These are phyloP conservation scores for Pitta sordida DNA, from an alignment of 2,113 vertebrate genomes.

Conservation along the genomic window DNA sequence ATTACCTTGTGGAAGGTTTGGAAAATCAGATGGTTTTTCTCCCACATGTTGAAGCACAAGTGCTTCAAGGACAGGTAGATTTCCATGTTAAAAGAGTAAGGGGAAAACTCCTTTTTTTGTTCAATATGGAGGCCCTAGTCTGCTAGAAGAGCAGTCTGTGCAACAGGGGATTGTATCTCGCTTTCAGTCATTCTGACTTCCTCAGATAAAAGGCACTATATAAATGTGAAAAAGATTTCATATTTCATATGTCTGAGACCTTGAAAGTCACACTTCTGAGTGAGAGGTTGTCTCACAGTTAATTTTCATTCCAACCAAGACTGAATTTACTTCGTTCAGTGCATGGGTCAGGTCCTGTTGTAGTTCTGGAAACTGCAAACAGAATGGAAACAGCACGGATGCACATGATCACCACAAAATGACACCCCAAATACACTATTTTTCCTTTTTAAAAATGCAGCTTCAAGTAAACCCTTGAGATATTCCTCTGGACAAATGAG, in stretches of 20 bases:
- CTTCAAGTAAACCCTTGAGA: not conserved
- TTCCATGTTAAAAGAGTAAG: not conserved
- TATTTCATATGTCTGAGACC: not conserved
- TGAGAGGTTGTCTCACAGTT: not conserved
- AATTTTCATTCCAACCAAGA: not conserved
- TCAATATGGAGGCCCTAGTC: not conserved
- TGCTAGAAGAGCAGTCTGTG: not conserved
- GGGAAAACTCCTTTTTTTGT: not conserved
- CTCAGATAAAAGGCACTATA: not conserved
- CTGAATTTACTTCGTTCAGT: not conserved
- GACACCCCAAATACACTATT: not conserved
- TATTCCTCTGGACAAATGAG: not conserved
- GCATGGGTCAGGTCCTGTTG: not conserved
- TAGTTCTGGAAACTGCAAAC: not conserved
- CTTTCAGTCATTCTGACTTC: not conserved
- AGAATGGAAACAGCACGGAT: not conserved
- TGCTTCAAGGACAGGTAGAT: not conserved
- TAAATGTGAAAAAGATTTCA: not conserved
- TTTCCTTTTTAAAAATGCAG: not conserved
- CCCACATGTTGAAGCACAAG: not conserved
- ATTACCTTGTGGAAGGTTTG: not conserved
- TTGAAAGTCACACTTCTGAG: not conserved
- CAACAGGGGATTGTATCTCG: rapidly evolving
- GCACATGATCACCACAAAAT: rapidly evolving
- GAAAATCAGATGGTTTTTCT: not conserved